Percentiles rank a stretch among this genome's conserved stretches.
These are phyloP conservation scores for Volucella bombylans DNA, from an alignment of 2,888 invertebrate species.

Conservation along the genomic window DNA sequence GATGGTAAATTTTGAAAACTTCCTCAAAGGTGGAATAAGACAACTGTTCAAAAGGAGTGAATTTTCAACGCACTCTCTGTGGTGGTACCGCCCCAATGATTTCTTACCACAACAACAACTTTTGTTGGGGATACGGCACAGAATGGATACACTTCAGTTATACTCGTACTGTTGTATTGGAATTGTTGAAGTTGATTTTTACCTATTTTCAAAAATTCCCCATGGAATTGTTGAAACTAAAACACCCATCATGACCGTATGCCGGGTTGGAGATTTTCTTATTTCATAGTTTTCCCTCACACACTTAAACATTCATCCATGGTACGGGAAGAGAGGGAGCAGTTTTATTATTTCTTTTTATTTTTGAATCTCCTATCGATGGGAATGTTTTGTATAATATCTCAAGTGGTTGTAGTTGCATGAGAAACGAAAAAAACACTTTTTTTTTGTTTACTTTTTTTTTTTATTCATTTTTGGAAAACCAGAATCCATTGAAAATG, in stretches of 20 bases:
- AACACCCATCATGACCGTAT: conserved; percentile 16
- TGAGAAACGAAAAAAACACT: background rate
- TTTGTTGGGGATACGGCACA: background rate
- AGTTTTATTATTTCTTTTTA: background rate
- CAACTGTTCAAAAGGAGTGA: conserved; percentile 11
- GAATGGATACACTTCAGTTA: background rate
- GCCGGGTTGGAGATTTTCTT: conserved; percentile 1
- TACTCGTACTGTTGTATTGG: conserved; percentile 14
- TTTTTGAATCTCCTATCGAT: background rate
- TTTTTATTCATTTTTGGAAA: conserved; percentile 7
- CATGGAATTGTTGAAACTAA: conserved; percentile 33
- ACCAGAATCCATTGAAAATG: conserved; percentile 32
- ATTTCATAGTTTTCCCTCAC: conserved; percentile 10
- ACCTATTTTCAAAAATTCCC: conserved; percentile 26
- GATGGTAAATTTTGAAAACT: conserved; percentile 19
- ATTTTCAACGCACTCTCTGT: conserved; percentile 61
- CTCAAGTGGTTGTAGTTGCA: conserved; percentile 43
- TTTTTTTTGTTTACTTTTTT: conserved; percentile 10
- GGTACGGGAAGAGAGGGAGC: background rate
- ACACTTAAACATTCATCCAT: conserved; percentile 1
- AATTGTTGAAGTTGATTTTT: conserved; percentile 4
- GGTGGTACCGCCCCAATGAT: conserved; percentile 82
- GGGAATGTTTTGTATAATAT: conserved; percentile 30
- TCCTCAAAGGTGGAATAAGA: conserved; percentile 19
- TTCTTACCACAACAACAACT: conserved; percentile 77